Base-by-base conservation (phyloP, 2,888 invertebrate genomes). In the Carabus problematicus region DNA sequence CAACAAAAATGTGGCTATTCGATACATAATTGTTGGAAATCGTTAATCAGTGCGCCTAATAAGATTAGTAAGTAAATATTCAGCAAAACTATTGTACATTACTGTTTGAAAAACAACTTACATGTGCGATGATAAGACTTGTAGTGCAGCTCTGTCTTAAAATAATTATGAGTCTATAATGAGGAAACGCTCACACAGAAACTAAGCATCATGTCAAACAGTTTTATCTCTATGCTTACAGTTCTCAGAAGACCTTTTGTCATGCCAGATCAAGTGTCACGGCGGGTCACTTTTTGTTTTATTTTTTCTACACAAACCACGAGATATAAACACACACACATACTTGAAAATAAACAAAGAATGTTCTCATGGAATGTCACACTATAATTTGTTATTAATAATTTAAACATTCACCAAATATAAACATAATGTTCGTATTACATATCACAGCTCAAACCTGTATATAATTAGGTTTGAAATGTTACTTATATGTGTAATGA, bases 371-470 rank as follows among this genome's bases (percentile, higher is more conserved):
- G 59, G 45, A 66, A 47, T 14, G 19, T 41, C 58, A 18, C 39
- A 47, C 49, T 66, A 29, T 59, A 62, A 40, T 62, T 52, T 58
- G 58, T 64, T 49, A 52, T 39, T 49, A 62, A 62, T 62, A 47
- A 56, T 55, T 56, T 16, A 64, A 45, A 56, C 55, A 64, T 64
- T 29, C 29, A 64, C 49, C 47, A 62, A 29, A 49, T 56, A 42
- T 14, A 56, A 58, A 64, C 14, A 43, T 43, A 61, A 49, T 59
- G 19, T 63, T 63, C 18, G 54, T 63, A n/a, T 52, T 47, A 66
- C 59, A 59, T 66, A 59, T 66, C 59, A 66, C 66, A 66, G 59
- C 49, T 66, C 58, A 66, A 66, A 66, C 66, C 63, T 49, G 49
- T 62, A 29, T 39, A 52, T 45, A 16, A 52, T 62, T 59, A 49